Evolutionary conservation across 2,113 vertebrate species (phyloP).

Genomic region (Tupaia tana): DNA sequence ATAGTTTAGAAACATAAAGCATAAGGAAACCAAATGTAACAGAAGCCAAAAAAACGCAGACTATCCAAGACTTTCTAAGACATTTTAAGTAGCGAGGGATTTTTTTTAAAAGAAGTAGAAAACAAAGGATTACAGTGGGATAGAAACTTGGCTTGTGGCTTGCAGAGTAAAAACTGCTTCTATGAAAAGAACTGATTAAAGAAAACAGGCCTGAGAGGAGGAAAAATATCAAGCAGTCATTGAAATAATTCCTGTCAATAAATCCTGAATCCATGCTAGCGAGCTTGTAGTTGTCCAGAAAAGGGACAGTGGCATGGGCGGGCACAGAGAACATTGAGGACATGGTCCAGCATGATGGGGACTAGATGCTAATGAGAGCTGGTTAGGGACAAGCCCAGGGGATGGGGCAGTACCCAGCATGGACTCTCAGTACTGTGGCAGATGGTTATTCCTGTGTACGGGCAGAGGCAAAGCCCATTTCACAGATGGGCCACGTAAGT

Average conservation of each 20-base stretch:
- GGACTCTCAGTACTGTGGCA: neutral
- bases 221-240: neutral
- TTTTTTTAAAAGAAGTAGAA: neutral
- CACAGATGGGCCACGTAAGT: too few species aligned
- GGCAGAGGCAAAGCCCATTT: neutral
- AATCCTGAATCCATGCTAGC: neutral
- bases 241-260: neutral
- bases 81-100: neutral
- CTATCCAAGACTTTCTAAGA: neutral
- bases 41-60: neutral
- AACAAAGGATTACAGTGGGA: neutral
- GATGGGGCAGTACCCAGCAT: rapidly evolving
- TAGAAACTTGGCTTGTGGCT: neutral
- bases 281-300: too few species aligned
- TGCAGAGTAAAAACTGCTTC: neutral
- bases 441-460: neutral
- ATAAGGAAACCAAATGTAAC: neutral
- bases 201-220: neutral
- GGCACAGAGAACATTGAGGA: neutral
- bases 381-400: neutral
- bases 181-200: neutral
- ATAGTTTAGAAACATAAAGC: neutral
- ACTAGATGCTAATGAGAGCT: neutral
- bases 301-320: neutral
- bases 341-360: neutral